phyloP scores from a whole-genome alignment of 2,888 invertebrate genomes.

The Tortrix viridana region DNA sequence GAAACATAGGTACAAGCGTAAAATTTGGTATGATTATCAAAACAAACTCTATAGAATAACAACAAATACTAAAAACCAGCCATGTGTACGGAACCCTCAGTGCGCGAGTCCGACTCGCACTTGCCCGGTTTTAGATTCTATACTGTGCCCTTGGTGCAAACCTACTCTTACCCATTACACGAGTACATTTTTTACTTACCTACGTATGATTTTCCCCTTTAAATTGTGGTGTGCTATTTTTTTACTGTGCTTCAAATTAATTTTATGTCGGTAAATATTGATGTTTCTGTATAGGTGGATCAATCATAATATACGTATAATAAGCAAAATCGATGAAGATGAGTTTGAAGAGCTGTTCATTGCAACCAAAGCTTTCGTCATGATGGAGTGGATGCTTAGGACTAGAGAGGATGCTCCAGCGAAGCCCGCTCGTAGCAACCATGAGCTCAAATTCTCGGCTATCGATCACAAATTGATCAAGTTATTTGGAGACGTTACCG shows the following conservation, averaged over 20 bases:
- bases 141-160: no score
- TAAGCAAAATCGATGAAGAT: constrained; percentile 45
- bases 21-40: no score
- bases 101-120: no score
- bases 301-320: constrained; percentile 50
- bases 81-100: no score
- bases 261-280: neutral
- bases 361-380: constrained; percentile 54
- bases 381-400: constrained; percentile 52
- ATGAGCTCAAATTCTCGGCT: constrained; percentile 43
- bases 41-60: no score
- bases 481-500: constrained; percentile 56
- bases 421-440: constrained; percentile 32
- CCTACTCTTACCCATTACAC: no score
- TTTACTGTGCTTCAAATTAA: neutral
- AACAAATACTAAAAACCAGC: no score
- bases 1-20: no score
- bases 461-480: constrained; percentile 51
- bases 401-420: constrained; percentile 49
- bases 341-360: constrained; percentile 53
- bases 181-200: no score
- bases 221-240: no score
- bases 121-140: no score
- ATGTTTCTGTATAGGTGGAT: constrained; percentile 62
- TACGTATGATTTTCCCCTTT: no score